phyloP scores from a whole-genome alignment of 2,113 vertebrate species.

The Heptranchias perlo region DNA sequence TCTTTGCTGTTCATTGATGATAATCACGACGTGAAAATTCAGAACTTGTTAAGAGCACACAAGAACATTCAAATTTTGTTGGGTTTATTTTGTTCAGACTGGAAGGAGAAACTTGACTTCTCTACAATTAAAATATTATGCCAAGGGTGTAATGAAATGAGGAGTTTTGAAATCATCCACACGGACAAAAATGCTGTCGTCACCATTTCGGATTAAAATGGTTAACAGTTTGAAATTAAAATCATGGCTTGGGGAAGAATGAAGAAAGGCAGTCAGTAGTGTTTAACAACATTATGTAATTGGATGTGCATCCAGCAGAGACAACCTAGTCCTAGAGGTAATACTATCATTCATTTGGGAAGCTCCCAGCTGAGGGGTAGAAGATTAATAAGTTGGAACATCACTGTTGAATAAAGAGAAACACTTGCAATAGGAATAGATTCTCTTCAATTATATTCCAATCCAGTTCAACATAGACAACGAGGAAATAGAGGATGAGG shows the following conservation, averaged over 20 bases:
- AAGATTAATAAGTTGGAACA: constrained; percentile 1
- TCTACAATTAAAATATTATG: background rate
- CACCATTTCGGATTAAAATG: background rate
- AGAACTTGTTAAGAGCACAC: background rate
- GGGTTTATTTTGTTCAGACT: background rate
- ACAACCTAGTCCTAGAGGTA: background rate
- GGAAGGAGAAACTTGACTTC: background rate
- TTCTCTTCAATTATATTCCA: background rate
- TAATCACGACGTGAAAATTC: background rate
- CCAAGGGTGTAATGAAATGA: too few relatives aligned
- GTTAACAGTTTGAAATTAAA: background rate
- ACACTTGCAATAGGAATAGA: background rate
- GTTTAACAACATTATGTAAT: constrained; percentile 14
- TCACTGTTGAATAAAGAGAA: background rate
- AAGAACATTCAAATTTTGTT: background rate
- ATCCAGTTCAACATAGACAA: background rate
- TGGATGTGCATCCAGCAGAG: background rate
- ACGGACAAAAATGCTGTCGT: background rate
- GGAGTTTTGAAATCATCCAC: background rate
- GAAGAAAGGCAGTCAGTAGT: background rate
- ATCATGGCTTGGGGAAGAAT: constrained; percentile 24
- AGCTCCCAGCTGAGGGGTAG: background rate
- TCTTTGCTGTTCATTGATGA: background rate
- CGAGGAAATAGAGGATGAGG: background rate
- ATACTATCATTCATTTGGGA: background rate